phyloP scores from a whole-genome alignment of 2,113 vertebrate species.

The Morone chrysops region DNA sequence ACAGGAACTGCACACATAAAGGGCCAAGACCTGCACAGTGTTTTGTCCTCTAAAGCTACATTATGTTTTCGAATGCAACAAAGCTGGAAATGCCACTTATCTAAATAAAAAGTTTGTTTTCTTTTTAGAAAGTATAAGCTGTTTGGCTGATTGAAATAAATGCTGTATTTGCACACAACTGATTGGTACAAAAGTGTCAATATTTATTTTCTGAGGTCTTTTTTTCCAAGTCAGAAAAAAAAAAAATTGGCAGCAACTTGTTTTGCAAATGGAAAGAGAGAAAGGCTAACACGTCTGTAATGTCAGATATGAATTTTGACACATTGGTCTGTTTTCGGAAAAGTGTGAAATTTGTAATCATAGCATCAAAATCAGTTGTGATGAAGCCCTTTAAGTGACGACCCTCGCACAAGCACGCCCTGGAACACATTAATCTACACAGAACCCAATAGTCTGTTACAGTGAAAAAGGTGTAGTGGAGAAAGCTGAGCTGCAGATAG shows the following conservation, averaged over 20 bases:
- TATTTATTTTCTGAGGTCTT: neutral
- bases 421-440: neutral
- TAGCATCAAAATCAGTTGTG: neutral
- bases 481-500: neutral
- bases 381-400: neutral
- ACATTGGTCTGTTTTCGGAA: neutral
- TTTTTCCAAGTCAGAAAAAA: neutral
- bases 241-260: neutral
- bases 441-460: neutral
- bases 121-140: neutral
- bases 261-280: neutral
- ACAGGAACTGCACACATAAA: slow-evolving; percentile 18
- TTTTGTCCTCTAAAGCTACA: slow-evolving; percentile 15
- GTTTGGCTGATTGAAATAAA: neutral
- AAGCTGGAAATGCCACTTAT: neutral
- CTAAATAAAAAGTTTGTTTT: neutral
- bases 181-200: neutral
- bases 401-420: neutral
- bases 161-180: slow-evolving; percentile 3
- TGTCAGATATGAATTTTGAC: neutral
- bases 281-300: no score
- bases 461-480: neutral
- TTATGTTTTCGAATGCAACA: neutral
- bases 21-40: neutral
- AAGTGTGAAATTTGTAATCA: neutral